Conservation (phyloP, 2,113 vertebrate species). For the Lichenostomus cassidix region DNA sequence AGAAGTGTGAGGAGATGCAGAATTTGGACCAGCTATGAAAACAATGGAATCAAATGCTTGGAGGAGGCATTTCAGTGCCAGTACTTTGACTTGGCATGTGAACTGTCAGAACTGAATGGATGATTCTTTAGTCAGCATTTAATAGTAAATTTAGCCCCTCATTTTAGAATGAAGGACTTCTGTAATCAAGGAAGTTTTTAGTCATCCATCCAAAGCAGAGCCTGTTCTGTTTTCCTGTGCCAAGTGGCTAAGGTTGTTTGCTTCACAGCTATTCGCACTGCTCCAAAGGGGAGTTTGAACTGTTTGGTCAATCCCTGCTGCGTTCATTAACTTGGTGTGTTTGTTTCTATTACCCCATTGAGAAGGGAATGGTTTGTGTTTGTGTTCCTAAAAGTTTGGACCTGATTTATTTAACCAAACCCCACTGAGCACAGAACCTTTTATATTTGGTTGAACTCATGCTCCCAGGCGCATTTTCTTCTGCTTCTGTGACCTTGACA, state of each 20-base stretch:
- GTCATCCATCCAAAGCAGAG: neutral
- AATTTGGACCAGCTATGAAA: neutral
- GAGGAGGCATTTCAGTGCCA: neutral
- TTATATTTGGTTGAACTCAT: constrained; percentile 18
- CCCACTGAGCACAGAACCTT: neutral
- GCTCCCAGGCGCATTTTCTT: neutral
- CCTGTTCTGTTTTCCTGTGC: neutral
- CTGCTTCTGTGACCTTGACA: neutral
- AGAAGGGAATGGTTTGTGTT: constrained; percentile 42
- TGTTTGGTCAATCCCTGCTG: constrained; percentile 44
- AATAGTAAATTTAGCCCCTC: neutral
- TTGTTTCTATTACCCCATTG: constrained; percentile 31
- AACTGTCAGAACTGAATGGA: neutral
- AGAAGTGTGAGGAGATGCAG: neutral
- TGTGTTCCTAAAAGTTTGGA: constrained; percentile 40
- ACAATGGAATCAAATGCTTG: neutral
- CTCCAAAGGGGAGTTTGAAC: constrained; percentile 1
- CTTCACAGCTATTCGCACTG: neutral
- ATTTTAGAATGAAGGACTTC: neutral
- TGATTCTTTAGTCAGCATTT: neutral
- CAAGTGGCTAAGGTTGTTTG: neutral
- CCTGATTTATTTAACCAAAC: constrained; percentile 34
- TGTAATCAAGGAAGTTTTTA: neutral
- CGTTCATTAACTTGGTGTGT: constrained; percentile 49
- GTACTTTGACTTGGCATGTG: neutral